Percentiles rank a stretch among this genome's conserved stretches.
phyloP scores from a whole-genome alignment of 2,888 invertebrate species.

The Tenthredo notha region DNA sequence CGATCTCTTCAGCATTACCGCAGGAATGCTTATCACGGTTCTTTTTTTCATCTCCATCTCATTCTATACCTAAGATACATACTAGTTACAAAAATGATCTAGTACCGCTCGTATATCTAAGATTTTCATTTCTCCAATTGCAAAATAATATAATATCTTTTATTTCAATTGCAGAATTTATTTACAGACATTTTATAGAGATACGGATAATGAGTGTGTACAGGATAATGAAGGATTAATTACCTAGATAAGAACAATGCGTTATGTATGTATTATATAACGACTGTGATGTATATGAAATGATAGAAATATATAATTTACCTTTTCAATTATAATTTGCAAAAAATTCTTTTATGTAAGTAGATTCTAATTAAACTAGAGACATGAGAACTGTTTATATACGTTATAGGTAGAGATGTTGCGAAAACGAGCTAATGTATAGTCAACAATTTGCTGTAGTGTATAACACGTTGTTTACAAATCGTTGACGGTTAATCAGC shows the following conservation, averaged over 20 bases:
- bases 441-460: conserved; percentile 24
- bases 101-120: not conserved
- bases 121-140: not conserved
- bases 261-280: not conserved
- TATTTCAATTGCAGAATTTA: no score
- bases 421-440: conserved; percentile 12
- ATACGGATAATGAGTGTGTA: no score
- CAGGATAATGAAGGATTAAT: not conserved
- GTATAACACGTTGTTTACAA: conserved; percentile 45
- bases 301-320: no score
- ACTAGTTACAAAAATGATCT: not conserved
- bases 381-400: not conserved
- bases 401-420: not conserved
- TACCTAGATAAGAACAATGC: not conserved
- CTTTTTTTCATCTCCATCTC: conserved; percentile 22
- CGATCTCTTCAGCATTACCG: conserved; percentile 26
- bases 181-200: no score
- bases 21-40: conserved; percentile 32
- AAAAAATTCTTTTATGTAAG: not conserved
- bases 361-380: not conserved
- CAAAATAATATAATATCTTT: no score
- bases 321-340: not conserved
- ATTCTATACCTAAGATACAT: conserved; percentile 16
- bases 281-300: not conserved
- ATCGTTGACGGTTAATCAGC: conserved; percentile 48